Evolutionary conservation across 2,113 vertebrate genomes (phyloP), one percentile per base, ranked within the genome.

Genomic region (Ascaphus truei): DNA sequence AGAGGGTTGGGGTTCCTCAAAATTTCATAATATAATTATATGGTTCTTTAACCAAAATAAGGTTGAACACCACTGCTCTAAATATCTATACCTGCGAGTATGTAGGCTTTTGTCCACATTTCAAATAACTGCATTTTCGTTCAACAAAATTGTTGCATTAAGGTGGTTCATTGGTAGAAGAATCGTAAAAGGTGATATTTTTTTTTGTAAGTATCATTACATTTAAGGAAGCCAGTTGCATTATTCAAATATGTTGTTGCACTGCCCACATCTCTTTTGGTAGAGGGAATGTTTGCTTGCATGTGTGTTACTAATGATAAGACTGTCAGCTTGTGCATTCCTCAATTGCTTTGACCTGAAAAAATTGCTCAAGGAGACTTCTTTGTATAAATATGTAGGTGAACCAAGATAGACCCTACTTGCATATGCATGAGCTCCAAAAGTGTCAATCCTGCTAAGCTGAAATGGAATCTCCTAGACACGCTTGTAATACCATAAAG

Each of bases 321-420:
- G 10, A 27, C 51, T 30, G 6, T 53, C 25, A 30, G 5, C 51
- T 30, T 31, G 27, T 30, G 15, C 51, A 30, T 31, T 30, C 26
- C 18, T 53, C 27, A 3, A 7, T 15, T 55, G 33, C 16, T 25
- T 34, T 50, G 22, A 55, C 52, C 29, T 55, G 27, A 55, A 59
- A 68, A 43, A 29, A 26, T 36, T 16, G 11, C 45, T 68, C 65
- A 61, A 45, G 58, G 58, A 61, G 58, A 61, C 26, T 27, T 27
- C 25, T 45, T 36, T 36, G 20, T 61, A 61, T 43, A 61, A 61
- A 60, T 60, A 60, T 41, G 57, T 60, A 45, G 23, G 58, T 61
- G 58, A 43, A 27, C 25, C 26, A 11, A 27, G 9, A 9, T 53
- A 53, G 37, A 61, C 36, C 23, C 20, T 45, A 29, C 36, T 61